Evolutionary conservation across 2,113 vertebrate genomes (phyloP).

Genomic region (Pseudonaja textilis): DNA sequence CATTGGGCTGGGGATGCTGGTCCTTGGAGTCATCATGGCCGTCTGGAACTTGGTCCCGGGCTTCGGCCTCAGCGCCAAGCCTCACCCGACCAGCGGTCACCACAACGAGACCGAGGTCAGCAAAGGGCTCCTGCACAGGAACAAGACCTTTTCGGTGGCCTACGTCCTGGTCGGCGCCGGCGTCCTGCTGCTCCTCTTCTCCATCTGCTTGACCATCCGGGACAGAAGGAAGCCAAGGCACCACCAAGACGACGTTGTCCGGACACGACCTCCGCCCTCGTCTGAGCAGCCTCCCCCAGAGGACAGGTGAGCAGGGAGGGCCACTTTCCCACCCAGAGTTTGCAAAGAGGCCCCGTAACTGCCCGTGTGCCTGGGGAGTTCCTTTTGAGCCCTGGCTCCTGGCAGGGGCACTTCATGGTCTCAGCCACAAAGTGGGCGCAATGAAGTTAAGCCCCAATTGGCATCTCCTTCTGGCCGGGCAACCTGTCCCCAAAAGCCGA

Average conservation of each 20-base stretch:
- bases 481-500: not conserved
- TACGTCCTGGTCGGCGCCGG: slow-evolving; percentile 88
- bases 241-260: slow-evolving; percentile 39
- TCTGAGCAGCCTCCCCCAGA: slow-evolving; percentile 41
- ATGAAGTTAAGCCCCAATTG: not conserved
- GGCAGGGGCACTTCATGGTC: not conserved
- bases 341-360: not conserved
- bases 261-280: slow-evolving; percentile 26
- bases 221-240: slow-evolving; percentile 77
- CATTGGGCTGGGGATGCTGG: slow-evolving; percentile 88
- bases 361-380: not conserved
- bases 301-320: slow-evolving; percentile 66
- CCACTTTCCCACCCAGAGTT: not conserved
- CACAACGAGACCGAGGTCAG: slow-evolving; percentile 60
- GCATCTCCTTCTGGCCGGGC: not conserved
- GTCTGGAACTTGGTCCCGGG: slow-evolving; percentile 91
- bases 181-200: slow-evolving; percentile 82
- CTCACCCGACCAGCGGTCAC: slow-evolving; percentile 34
- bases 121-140: slow-evolving; percentile 50
- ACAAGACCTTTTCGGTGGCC: slow-evolving; percentile 87
- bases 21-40: slow-evolving; percentile 91
- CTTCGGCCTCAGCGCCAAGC: slow-evolving; percentile 41
- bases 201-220: slow-evolving; percentile 84
- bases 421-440: not conserved
- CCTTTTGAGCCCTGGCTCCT: not conserved